Conservation (phyloP, 2,797 vertebrate species). For the Geotrypetes seraphini region DNA sequence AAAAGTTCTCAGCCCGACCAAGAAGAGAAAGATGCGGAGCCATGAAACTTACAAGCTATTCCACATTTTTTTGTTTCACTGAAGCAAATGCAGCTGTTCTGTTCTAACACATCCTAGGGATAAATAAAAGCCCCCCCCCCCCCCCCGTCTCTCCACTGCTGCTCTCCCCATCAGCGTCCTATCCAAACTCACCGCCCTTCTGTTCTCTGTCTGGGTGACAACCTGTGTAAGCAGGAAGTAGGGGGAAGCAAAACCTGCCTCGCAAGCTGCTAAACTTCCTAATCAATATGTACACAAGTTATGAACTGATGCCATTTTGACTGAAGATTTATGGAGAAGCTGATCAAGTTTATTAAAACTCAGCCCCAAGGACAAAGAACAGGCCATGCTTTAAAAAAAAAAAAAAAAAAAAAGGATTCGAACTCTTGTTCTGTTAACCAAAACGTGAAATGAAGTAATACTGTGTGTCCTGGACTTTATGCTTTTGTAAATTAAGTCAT, state of each 20-base stretch:
- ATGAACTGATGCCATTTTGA: background rate
- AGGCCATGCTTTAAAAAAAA: no score
- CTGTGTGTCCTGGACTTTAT: no score
- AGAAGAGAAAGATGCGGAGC: no score
- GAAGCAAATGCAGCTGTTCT: background rate
- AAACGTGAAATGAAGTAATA: no score
- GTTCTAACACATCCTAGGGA: background rate
- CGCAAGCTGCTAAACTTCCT: background rate
- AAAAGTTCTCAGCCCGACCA: no score
- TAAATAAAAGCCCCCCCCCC: background rate
- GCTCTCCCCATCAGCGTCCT: background rate
- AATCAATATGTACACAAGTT: background rate
- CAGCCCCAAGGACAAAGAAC: background rate
- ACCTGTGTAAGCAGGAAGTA: slow-evolving; percentile 27
- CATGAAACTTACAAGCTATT: no score
- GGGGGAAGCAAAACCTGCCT: background rate
- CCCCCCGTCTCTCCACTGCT: background rate
- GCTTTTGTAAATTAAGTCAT: no score
- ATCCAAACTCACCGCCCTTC: background rate
- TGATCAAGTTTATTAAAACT: background rate
- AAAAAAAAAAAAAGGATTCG: no score
- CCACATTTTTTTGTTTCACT: no score
- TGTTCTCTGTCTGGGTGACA: slow-evolving; percentile 33
- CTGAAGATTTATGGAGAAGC: background rate
- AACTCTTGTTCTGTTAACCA: no score